Conservation (phyloP, 1,140 invertebrate genomes). For the Gerris buenoi region DNA sequence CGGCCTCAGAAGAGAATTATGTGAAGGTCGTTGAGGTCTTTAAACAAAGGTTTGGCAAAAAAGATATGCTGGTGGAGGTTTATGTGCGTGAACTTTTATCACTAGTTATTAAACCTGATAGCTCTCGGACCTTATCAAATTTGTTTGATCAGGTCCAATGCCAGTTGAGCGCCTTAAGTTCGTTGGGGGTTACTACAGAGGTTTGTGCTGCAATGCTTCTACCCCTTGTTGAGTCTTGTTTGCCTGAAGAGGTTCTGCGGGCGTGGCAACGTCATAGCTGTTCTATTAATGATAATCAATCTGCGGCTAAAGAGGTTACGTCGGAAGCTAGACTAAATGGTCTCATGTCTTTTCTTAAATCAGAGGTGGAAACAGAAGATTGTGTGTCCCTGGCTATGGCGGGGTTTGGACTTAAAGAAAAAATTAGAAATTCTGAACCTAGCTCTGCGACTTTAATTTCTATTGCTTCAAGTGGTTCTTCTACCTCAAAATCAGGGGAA, state of each 20-base stretch:
- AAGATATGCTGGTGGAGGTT: constrained; percentile 25
- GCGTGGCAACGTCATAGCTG: constrained; percentile 4
- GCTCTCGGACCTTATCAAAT: not conserved
- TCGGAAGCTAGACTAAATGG: not conserved
- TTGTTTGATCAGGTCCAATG: not conserved
- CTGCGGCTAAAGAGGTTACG: not conserved
- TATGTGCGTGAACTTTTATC: constrained; percentile 26
- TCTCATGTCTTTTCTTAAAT: not conserved
- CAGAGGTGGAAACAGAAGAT: not conserved
- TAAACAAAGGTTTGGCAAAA: constrained; percentile 24
- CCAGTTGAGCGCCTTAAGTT: constrained; percentile 5
- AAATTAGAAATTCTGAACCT: not conserved
- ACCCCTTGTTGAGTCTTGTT: constrained; percentile 7
- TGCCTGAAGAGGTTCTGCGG: not conserved
- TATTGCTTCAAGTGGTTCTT: not conserved
- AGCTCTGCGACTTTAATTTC: not conserved
- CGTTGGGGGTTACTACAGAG: constrained; percentile 5
- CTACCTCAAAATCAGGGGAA: not conserved
- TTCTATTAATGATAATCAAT: not conserved
- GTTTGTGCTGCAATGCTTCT: constrained; percentile 9
- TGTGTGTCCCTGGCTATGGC: not conserved
- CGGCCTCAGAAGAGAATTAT: constrained; percentile 24
- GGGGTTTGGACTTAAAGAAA: not conserved
- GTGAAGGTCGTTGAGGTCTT: constrained; percentile 22
- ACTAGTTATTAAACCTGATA: constrained; percentile 11